Conservation (phyloP, 92 coral and sea anemone genomes). For the Micromussa lordhowensis region DNA sequence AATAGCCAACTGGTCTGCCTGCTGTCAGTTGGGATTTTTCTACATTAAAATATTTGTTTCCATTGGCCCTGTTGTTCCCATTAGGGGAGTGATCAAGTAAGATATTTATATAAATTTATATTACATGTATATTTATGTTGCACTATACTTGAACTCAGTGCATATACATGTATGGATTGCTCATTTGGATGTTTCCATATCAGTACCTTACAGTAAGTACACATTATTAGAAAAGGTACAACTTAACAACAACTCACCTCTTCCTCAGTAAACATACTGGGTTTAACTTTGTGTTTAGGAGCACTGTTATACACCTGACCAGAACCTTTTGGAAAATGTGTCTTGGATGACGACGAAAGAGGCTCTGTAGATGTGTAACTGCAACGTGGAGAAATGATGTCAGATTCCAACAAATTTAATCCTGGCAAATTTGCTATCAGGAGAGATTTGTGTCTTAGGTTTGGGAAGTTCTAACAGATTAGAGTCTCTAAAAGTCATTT, state of each 20-base stretch:
- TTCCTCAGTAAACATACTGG: conserved; percentile 76
- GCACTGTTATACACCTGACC: conserved; percentile 85
- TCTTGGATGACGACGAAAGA: conserved; percentile 74
- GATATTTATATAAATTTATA: too few species aligned
- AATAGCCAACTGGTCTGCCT: too few species aligned
- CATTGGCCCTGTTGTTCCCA: too few species aligned
- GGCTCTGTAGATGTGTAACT: conserved; percentile 88
- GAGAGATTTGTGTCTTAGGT: neutral
- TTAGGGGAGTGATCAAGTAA: too few species aligned
- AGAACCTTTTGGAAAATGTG: conserved; percentile 88
- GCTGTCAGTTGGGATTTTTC: too few species aligned
- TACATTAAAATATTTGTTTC: too few species aligned
- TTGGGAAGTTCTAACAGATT: neutral
- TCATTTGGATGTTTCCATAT: neutral
- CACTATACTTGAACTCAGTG: too few species aligned
- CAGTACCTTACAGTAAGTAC: neutral
- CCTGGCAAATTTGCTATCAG: neutral
- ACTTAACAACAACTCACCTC: conserved; percentile 74
- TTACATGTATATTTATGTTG: too few species aligned
- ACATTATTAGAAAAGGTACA: neutral
- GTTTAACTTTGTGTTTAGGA: conserved; percentile 76
- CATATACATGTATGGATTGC: too few species aligned
- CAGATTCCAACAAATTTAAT: neutral
- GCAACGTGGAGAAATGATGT: neutral
- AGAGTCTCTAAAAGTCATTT: too few species aligned